phyloP scores from a whole-genome alignment of 2,113 vertebrate genomes.

The Podarcis muralis region DNA sequence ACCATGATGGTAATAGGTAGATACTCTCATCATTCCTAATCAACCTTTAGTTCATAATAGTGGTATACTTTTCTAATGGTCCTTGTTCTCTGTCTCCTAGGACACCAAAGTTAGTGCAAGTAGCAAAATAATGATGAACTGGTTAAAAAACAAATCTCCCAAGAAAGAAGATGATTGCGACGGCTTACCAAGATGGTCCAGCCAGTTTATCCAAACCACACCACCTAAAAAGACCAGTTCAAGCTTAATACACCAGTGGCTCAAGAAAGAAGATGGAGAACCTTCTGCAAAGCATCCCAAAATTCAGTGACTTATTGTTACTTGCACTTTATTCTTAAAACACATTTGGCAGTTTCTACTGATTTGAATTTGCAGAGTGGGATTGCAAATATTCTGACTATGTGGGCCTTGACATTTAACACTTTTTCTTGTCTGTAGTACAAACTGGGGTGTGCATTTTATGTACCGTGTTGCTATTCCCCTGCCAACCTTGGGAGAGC shows the following conservation, averaged over 20 bases:
- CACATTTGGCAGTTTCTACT: not conserved
- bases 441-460: accelerated
- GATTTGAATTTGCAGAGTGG: not conserved
- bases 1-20: not conserved
- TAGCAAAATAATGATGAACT: constrained; percentile 85
- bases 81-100: constrained; percentile 67
- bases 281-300: constrained; percentile 75
- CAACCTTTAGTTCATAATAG: not conserved
- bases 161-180: constrained; percentile 73
- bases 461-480: not conserved
- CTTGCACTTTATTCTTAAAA: constrained; percentile 9
- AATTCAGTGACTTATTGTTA: constrained; percentile 33
- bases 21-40: not conserved
- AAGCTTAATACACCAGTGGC: constrained; percentile 71
- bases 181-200: constrained; percentile 55
- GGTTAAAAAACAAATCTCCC: constrained; percentile 81
- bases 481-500: not conserved
- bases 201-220: constrained; percentile 66
- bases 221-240: constrained; percentile 61
- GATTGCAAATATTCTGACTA: not conserved
- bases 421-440: constrained; percentile 8
- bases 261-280: constrained; percentile 67
- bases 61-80: not conserved
- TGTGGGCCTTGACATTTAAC: constrained; percentile 26
- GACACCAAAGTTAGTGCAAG: constrained; percentile 76